Base-by-base conservation (phyloP, 1,140 invertebrate species). In the Carposina sasakii region DNA sequence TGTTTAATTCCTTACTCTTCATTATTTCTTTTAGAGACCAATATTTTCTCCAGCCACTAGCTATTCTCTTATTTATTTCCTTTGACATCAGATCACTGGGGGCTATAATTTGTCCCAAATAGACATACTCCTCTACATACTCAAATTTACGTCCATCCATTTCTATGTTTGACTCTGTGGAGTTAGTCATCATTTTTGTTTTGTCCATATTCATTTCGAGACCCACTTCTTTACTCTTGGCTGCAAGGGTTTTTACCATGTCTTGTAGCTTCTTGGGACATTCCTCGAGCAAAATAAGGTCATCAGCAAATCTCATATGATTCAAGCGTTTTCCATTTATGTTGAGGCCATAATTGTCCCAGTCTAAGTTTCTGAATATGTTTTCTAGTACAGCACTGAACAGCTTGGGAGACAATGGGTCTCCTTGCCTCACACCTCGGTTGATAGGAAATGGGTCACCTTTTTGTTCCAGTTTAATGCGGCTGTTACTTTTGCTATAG, bases 401-500 rank as follows among this genome's bases (percentile, higher is more conserved):
- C 16, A 41, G 22, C 12, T 20, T 41, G 12, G 39, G 39, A 5
- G 39, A 22, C 12, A 23, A 10, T 13, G 22, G 39, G 20, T 41
- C 39, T 24, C 39, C 39, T n/a, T 41, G 39, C 3, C 39, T 17
- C 12, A 41, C 39, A 9, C 22, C 39, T 41, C 39, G 20, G 12
- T 41, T 9, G 39, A 41, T 41, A 13, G 20, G 20, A 21, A 41
- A 41, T 16, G 20, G n/a, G 8, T 41, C 12, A 10, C 39, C 39
- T 8, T 13, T n/a, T n/a, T 6, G 9, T 41, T 41, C 39, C 23
- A 41, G 23, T 23, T 41, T 8, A 12, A 23, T 23, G n/a, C 19
- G 20, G 6, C 19, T 9, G 20, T 41, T 41, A 21, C 39, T 41
- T 22, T 13, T 41, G 8, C 17, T 8, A 16, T 41, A 41, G 17